These are phyloP conservation scores for Silurus asotus DNA, from an alignment of 2,113 vertebrate species.

Conservation along the genomic window DNA sequence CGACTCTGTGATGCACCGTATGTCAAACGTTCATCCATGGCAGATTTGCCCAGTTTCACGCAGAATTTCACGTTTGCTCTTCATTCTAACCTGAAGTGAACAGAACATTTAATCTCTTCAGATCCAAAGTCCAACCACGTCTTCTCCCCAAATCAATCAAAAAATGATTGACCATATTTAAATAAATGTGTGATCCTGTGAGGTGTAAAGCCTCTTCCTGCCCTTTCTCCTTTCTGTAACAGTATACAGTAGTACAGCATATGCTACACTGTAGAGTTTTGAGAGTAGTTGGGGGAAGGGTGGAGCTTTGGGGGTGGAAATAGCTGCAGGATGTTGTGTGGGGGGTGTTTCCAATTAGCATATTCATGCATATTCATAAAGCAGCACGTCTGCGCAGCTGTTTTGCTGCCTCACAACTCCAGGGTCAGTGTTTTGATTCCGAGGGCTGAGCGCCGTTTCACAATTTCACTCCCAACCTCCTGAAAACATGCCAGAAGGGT, in stretches of 20 bases:
- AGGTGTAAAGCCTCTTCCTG: neutral
- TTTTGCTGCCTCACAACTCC: neutral
- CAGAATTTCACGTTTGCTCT: too few relatives aligned
- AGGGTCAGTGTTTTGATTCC: neutral
- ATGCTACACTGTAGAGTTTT: neutral
- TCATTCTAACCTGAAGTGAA: too few relatives aligned
- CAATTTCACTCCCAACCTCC: neutral
- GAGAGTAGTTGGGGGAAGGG: neutral
- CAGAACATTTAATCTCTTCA: too few relatives aligned
- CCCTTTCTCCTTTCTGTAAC: neutral
- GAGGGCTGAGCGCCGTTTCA: neutral
- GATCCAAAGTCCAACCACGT: too few relatives aligned
- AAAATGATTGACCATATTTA: too few relatives aligned
- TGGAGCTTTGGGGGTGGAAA: neutral
- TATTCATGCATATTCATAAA: constrained; percentile 2
- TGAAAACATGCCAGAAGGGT: neutral
- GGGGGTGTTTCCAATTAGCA: neutral
- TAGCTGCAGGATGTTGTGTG: neutral
- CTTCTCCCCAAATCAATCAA: too few relatives aligned
- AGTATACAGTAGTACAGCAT: neutral
- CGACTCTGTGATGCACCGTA: too few relatives aligned
- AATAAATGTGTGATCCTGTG: neutral
- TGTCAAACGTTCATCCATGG: too few relatives aligned
- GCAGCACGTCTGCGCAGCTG: neutral
- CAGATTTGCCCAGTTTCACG: too few relatives aligned